These are phyloP conservation scores for Phalacrocorax carbo DNA, from an alignment of 2,113 vertebrate genomes.

Conservation along the genomic window DNA sequence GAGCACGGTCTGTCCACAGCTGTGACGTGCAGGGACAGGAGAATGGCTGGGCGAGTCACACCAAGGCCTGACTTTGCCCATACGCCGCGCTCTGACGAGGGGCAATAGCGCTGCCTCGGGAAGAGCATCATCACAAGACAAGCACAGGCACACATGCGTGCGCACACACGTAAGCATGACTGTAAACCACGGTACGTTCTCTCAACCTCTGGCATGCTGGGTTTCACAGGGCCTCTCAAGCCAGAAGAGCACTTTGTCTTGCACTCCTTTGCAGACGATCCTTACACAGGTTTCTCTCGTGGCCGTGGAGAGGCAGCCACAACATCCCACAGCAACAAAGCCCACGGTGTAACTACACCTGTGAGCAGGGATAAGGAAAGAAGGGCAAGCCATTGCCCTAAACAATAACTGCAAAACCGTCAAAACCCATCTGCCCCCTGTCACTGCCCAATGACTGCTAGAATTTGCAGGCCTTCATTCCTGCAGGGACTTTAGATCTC, in stretches of 20 bases:
- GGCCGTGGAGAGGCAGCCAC: neutral
- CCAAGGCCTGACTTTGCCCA: neutral
- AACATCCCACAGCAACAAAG: neutral
- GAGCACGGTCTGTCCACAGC: neutral
- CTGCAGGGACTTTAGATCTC: neutral
- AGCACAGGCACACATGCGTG: neutral
- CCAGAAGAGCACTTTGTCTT: neutral
- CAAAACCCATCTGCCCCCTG: neutral
- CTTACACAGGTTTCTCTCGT: neutral
- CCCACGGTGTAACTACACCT: too few relatives aligned
- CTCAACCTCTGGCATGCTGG: neutral
- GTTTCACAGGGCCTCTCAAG: neutral
- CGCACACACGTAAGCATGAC: neutral
- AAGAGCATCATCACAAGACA: neutral
- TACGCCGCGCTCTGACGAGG: neutral
- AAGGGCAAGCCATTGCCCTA: neutral
- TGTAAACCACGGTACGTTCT: neutral
- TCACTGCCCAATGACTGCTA: neutral
- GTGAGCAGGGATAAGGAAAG: neutral
- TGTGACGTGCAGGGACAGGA: neutral
- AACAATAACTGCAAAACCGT: neutral
- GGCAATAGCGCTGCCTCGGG: neutral
- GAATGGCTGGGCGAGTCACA: rapidly evolving
- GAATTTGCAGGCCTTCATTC: neutral
- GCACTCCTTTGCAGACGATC: neutral